Evolutionary conservation across 2,113 vertebrate genomes (phyloP).

Genomic region (Taxidea taxus): DNA sequence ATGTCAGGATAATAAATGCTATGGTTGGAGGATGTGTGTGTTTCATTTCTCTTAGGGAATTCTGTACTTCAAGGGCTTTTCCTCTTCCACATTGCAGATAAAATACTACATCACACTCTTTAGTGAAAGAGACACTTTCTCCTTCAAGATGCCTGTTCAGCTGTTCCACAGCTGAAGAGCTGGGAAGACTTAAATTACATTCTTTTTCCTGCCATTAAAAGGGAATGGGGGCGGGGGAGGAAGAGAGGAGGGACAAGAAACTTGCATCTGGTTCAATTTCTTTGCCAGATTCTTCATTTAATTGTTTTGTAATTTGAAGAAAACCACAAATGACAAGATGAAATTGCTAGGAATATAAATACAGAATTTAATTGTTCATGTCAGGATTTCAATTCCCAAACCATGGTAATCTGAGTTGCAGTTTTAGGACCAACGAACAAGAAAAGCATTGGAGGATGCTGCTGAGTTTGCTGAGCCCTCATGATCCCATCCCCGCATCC

Average conservation of each 20-base stretch:
- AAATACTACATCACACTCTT: constrained; percentile 69
- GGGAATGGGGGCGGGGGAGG: constrained; percentile 61
- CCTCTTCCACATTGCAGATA: constrained; percentile 72
- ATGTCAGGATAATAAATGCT: constrained; percentile 54
- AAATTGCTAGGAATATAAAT: constrained; percentile 86
- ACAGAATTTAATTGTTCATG: constrained; percentile 85
- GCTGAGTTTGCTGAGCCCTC: constrained; percentile 8
- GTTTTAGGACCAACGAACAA: constrained; percentile 79
- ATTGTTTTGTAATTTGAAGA: constrained; percentile 89
- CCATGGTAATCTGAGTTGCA: constrained; percentile 76
- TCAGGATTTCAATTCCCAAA: constrained; percentile 84
- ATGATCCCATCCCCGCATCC: neutral
- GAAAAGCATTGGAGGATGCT: constrained; percentile 7
- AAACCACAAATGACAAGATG: constrained; percentile 87
- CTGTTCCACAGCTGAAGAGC: constrained; percentile 83
- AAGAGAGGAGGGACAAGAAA: constrained; percentile 63
- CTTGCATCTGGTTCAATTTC: constrained; percentile 85
- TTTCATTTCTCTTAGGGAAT: constrained; percentile 66
- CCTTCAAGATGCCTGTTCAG: constrained; percentile 82
- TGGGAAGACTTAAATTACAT: constrained; percentile 85
- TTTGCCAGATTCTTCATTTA: constrained; percentile 87
- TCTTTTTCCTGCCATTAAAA: constrained; percentile 83
- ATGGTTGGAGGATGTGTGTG: constrained; percentile 51
- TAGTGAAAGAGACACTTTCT: constrained; percentile 79
- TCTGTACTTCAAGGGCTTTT: constrained; percentile 75